These are phyloP conservation scores for Creontiades dilutus DNA, from an alignment of 2,888 invertebrate species.

Conservation along the genomic window DNA sequence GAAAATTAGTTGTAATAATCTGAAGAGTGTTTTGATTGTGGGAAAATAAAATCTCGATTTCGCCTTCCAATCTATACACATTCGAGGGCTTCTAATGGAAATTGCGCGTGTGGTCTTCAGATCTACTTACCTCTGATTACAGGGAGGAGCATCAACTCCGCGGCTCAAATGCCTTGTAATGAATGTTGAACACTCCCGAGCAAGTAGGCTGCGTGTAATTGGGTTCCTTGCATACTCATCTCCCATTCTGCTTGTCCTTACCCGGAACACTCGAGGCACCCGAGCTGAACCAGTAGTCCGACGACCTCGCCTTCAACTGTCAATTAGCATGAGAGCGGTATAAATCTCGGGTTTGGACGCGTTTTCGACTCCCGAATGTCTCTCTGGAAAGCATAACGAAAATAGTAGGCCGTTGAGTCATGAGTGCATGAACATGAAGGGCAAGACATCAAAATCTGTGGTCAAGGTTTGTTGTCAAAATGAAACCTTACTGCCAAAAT, in stretches of 20 bases:
- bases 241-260: neutral
- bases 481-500: no score
- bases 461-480: no score
- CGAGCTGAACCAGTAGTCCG: neutral
- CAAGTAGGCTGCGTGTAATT: conserved; percentile 45
- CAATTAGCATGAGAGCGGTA: neutral
- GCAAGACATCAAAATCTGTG: no score
- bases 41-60: neutral
- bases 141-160: neutral
- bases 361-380: neutral
- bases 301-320: neutral
- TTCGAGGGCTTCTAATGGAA: neutral
- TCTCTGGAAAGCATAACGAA: no score
- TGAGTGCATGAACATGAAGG: no score
- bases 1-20: neutral
- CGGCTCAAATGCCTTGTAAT: neutral
- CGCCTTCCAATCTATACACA: neutral
- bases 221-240: conserved; percentile 45
- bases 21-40: no score
- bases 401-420: no score
- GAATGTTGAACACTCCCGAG: conserved; percentile 21
- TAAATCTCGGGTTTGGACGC: neutral
- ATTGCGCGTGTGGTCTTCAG: conserved; percentile 13
- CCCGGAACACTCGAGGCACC: neutral
- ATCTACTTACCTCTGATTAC: conserved; percentile 20